Conservation (phyloP, 1,140 invertebrate genomes). For the Leptestheria dahalacensis region DNA sequence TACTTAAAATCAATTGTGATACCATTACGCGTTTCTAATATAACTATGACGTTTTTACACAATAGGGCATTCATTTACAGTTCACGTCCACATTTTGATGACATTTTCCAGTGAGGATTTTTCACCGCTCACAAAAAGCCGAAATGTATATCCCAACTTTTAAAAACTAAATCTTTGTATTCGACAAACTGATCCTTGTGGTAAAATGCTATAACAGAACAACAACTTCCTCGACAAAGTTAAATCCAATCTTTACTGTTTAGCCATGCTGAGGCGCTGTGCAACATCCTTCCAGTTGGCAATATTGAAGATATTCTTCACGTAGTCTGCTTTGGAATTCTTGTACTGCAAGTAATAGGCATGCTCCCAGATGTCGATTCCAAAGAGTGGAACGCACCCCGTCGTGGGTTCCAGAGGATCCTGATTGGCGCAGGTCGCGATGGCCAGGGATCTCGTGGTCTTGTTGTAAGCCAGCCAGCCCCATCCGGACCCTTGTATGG, state of each 20-base stretch:
- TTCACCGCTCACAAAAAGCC: too few relatives aligned
- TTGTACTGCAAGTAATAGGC: slow-evolving; percentile 99
- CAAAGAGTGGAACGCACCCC: slow-evolving; percentile 80
- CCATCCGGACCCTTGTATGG: slow-evolving; percentile 96
- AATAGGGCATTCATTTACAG: too few relatives aligned
- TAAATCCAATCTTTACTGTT: slow-evolving; percentile 18
- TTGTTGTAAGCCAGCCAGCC: slow-evolving; percentile 92
- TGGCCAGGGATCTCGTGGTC: slow-evolving; percentile 54
- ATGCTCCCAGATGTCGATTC: slow-evolving; percentile 99
- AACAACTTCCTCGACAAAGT: not conserved
- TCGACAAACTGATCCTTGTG: too few relatives aligned
- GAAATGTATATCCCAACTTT: too few relatives aligned
- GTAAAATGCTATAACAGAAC: too few relatives aligned
- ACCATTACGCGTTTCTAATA: too few relatives aligned
- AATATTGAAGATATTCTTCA: slow-evolving; percentile 93
- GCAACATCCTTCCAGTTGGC: slow-evolving; percentile 94
- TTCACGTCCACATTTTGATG: too few relatives aligned
- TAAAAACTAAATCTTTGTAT: too few relatives aligned
- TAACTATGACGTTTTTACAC: too few relatives aligned
- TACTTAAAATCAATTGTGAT: too few relatives aligned
- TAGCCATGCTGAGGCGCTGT: slow-evolving; percentile 44
- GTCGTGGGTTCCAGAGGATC: slow-evolving; percentile 90
- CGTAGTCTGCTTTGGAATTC: slow-evolving; percentile 96
- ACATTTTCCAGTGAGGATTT: too few relatives aligned
- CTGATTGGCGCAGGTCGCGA: slow-evolving; percentile 86